Base-by-base conservation (phyloP, 2,113 vertebrate genomes). In the Gavialis gangeticus region DNA sequence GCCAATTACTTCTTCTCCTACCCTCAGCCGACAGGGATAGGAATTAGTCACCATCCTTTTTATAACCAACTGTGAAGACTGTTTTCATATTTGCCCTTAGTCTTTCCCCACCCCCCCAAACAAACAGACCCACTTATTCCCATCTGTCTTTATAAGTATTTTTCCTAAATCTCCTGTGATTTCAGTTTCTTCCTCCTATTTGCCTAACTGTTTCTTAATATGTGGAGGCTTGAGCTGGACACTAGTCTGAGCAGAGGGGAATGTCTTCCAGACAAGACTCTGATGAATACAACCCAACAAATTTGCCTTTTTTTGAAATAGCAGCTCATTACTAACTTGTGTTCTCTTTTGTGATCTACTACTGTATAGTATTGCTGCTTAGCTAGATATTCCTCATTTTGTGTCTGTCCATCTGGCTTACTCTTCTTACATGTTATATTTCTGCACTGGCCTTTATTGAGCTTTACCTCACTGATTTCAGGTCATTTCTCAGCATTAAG, bases 281-380 rank as follows among this genome's bases (percentile, higher is more conserved):
- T 27, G 25, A 24, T 12, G 25, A 64, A 14, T 9, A 64, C 27
- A 64, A 4, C 19, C 85, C 27, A 91, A 91, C 8, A 64, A 79
- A 75, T 1, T 4, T 57, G 55, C 3, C 6, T n/a, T 25, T 15
- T 46, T 46, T 56, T 55, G 46, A 16, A 84, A 84, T 55, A 84
- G 79, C 67, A n/a, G 10, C 1, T 1, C 0, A 0, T 3, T 30
- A 59, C 4, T 1, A 5, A 37, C 34, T 91, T 28, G 60, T 63
- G 0, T 19, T 77, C 91, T 11, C 3, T 17, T 46, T 76, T 79
- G 28, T 1, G 75, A 37, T n/a, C 34, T 18, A 19, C 19, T 10
- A 62, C 46, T 62, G 2, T 14, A 12, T 30, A 63, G 25, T 0
- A 22, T 55, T 87, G 2, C 13, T 1, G 14, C 57, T 76, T 22